Percentiles rank a stretch among this genome's conserved stretches.
Conservation (phyloP, 30 jellyfish, hydroid and myxozoan genomes). For the Aurelia sp. region DNA sequence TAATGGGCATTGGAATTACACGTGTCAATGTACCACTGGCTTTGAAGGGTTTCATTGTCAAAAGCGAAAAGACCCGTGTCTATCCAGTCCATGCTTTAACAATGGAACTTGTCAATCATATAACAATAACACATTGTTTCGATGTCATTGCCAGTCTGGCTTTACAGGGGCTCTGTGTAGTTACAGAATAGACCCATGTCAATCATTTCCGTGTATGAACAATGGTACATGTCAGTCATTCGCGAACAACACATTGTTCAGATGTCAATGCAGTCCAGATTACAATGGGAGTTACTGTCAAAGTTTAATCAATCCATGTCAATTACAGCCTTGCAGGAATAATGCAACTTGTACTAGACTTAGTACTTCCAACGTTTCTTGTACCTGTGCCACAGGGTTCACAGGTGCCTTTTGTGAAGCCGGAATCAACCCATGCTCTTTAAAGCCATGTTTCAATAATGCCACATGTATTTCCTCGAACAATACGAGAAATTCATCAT, state of each 20-base stretch:
- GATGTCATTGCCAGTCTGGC: conserved; percentile 18
- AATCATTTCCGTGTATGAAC: conserved; percentile 20
- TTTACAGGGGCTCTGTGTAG: conserved; percentile 11
- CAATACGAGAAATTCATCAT: not conserved
- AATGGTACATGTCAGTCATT: conserved; percentile 43
- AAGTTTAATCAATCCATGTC: conserved; percentile 2
- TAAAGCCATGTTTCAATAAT: conserved; percentile 55
- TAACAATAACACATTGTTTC: conserved; percentile 1
- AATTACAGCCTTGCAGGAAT: conserved; percentile 16
- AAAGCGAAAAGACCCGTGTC: conserved; percentile 23
- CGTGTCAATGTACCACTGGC: conserved; percentile 20
- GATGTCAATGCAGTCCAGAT: not conserved
- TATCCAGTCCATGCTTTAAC: conserved; percentile 42
- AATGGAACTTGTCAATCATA: conserved; percentile 60
- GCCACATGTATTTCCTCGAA: conserved; percentile 17
- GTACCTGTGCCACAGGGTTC: conserved; percentile 29
- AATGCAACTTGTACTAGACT: conserved; percentile 26
- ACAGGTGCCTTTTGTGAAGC: conserved; percentile 39
- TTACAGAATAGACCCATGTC: conserved; percentile 12
- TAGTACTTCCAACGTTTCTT: not conserved
- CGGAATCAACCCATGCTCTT: conserved; percentile 6
- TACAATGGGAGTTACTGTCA: not conserved
- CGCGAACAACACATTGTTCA: not conserved
- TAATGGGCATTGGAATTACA: conserved; percentile 26
- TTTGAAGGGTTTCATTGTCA: conserved; percentile 44